These are phyloP conservation scores for Campaea margaritaria DNA, from an alignment of 2,888 invertebrate genomes.

Conservation along the genomic window DNA sequence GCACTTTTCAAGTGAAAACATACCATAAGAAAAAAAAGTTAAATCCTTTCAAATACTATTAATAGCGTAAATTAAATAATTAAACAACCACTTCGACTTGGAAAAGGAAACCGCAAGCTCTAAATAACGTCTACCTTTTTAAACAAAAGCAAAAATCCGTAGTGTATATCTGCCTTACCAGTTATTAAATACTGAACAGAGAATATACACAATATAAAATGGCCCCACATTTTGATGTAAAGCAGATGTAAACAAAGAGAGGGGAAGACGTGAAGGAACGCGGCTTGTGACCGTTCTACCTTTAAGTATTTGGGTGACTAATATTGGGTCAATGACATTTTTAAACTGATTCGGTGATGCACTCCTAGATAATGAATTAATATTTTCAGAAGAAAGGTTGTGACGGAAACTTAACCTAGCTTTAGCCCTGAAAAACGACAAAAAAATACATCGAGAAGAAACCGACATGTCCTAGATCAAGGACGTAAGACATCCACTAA, in stretches of 20 bases:
- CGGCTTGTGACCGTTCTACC: conserved; percentile 19
- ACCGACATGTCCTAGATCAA: too few relatives aligned
- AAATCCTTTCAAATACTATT: too few relatives aligned
- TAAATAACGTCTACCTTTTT: too few relatives aligned
- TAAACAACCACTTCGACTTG: too few relatives aligned
- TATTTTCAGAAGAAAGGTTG: not conserved
- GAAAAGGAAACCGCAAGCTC: too few relatives aligned
- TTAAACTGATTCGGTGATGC: conserved; percentile 7
- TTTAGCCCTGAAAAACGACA: too few relatives aligned
- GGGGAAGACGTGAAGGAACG: conserved; percentile 65
- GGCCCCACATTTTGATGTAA: conserved; percentile 63
- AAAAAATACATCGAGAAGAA: not conserved
- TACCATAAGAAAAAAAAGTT: too few relatives aligned
- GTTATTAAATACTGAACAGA: conserved; percentile 40
- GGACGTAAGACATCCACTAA: too few relatives aligned
- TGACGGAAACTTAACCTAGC: too few relatives aligned
- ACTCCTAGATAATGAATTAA: not conserved
- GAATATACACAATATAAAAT: conserved; percentile 45
- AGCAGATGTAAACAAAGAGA: conserved; percentile 60
- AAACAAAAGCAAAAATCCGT: not conserved
- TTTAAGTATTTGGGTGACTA: conserved; percentile 20
- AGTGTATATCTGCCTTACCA: not conserved
- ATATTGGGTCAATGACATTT: conserved; percentile 23
- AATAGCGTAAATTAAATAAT: too few relatives aligned
- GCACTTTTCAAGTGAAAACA: too few relatives aligned